phyloP scores from a whole-genome alignment of 2,113 vertebrate species.

The pig (Sus scrofa) region T2T-Sscrofa CM000827.6:70849501-70850000 shows the following conservation, averaged over 20 bases:
- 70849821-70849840: neutral
- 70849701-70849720: neutral
- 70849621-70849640: neutral
- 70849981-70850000: neutral
- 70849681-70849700: neutral
- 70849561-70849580: neutral
- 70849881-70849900: neutral
- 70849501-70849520: neutral
- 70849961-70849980: neutral
- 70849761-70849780: constrained; percentile 2
- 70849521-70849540: neutral
- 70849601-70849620: neutral
- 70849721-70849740: neutral
- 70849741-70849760: neutral
- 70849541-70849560: neutral
- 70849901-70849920: neutral
- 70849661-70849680: neutral
- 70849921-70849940: neutral
- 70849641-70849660: neutral
- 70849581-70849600: neutral
- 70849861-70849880: neutral
- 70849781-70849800: constrained; percentile 38
- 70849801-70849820: constrained; percentile 19
- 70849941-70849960: neutral
- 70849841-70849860: neutral